Conservation (phyloP, 2,888 invertebrate species). For the Ophion ventricosus region DNA sequence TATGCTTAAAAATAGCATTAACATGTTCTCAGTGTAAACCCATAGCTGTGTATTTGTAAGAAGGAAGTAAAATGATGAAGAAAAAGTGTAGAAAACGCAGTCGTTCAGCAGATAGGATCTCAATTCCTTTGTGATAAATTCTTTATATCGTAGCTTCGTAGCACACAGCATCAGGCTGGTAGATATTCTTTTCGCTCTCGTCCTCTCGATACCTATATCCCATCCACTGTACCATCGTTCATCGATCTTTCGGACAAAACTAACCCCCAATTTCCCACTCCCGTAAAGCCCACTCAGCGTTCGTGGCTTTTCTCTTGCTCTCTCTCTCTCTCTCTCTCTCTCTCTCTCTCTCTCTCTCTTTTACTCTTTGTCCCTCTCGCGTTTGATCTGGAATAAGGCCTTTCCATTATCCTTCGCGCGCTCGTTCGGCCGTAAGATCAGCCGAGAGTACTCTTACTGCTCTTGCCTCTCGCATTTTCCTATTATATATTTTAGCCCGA, state of each 20-base stretch:
- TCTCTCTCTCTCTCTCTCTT: conserved; percentile 15
- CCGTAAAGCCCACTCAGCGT: conserved; percentile 18
- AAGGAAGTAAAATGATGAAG: conserved; percentile 21
- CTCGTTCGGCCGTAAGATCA: conserved; percentile 60
- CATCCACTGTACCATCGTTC: not conserved
- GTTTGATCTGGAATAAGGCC: conserved; percentile 60
- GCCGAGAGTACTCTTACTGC: conserved; percentile 17
- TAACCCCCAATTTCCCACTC: conserved; percentile 17
- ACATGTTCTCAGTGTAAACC: too few species aligned
- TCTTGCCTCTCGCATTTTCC: not conserved
- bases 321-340: conserved; percentile 25
- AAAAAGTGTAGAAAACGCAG: not conserved
- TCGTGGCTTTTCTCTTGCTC: conserved; percentile 17
- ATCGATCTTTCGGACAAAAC: conserved; percentile 25
- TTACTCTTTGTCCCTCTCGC: conserved; percentile 34
- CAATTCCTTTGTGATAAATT: conserved; percentile 63
- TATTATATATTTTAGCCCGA: not conserved
- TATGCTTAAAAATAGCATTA: too few species aligned
- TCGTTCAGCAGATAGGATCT: conserved; percentile 55
- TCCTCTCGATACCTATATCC: conserved; percentile 2
- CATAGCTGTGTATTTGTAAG: conserved; percentile 12
- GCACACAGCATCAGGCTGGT: conserved; percentile 35
- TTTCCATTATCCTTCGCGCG: conserved; percentile 61
- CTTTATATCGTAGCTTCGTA: conserved; percentile 30
- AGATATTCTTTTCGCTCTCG: conserved; percentile 41